A percentile compares a stretch with the other conserved stretches of the same genome.
phyloP scores from a whole-genome alignment of 30 jellyfish, hydroid and myxozoan genomes.

The Haliclystus octoradiatus region DNA sequence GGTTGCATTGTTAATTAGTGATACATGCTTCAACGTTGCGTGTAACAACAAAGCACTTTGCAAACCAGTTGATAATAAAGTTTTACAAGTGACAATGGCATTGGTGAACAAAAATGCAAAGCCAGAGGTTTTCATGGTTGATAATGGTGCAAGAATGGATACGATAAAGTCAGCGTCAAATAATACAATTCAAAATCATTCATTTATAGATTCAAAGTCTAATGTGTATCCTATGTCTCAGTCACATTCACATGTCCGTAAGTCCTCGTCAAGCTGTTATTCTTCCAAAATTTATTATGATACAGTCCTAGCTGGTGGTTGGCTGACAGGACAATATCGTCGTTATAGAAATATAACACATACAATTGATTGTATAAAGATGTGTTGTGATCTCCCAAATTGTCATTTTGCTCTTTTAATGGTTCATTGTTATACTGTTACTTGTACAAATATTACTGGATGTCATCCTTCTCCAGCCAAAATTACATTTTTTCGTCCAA shows the following conservation, averaged over 20 bases:
- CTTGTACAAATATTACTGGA: slow-evolving; percentile 18
- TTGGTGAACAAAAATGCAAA: background rate
- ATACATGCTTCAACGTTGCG: slow-evolving; percentile 50
- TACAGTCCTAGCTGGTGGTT: slow-evolving; percentile 62
- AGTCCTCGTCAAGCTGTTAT: slow-evolving; percentile 1
- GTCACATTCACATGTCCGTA: background rate
- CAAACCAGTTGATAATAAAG: slow-evolving; percentile 32
- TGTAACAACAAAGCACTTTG: slow-evolving; percentile 51
- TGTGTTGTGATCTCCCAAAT: slow-evolving; percentile 52
- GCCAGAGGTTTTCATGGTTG: background rate
- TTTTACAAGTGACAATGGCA: background rate
- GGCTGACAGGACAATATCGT: slow-evolving; percentile 75
- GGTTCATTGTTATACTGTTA: slow-evolving; percentile 81
- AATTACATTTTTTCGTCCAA: slow-evolving; percentile 53
- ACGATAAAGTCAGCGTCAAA: background rate
- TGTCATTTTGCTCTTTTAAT: slow-evolving; percentile 78
- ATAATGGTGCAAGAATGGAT: background rate
- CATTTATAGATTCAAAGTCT: background rate
- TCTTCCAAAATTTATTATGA: slow-evolving; percentile 17
- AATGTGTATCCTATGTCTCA: background rate
- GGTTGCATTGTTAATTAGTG: slow-evolving; percentile 38
- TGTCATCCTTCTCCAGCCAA: slow-evolving; percentile 52
- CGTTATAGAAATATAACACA: slow-evolving; percentile 41
- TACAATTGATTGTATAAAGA: slow-evolving; percentile 39
- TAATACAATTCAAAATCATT: background rate